Base-by-base conservation (phyloP, 1,140 invertebrate genomes). In the Lepidostoma basale region DNA sequence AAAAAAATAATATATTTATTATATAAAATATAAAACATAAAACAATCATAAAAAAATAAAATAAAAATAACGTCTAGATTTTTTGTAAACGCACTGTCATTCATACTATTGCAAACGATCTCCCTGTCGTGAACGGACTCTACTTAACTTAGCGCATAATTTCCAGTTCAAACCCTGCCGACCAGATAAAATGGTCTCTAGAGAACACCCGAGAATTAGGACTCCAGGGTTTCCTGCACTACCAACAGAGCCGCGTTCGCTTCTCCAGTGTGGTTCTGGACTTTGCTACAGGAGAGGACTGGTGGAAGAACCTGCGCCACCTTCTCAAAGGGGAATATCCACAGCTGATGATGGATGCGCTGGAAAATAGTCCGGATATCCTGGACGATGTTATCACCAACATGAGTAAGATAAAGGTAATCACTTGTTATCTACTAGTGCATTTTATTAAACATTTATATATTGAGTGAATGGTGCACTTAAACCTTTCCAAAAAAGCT, bases 371-470 rank as follows among this genome's bases (percentile, higher is more conserved):
- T 22, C 79, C 79, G 39, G 76, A 78, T 20, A 76, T 82, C 8
- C 64, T 74, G 45, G 76, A 77, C 47, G 75, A 82, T 73, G 30
- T 82, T 14, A 25, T 83, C 3, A 77, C 60, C 3, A 77, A 81
- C 66, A 56, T 81, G 9, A 79, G 81, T 74, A 73, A 77, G 54
- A 76, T 82, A 67, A 79, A 81, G 67, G 81, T 82, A 72, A 78
- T 77, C 18, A 47, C 26, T 36, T 33, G 3, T 58, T 16, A 45
- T 1, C 2, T 45, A 16, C 14, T 36, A 36, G 14, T 2, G 10
- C 33, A 36, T 36, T 36, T 36, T 36, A 6, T 36, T 2, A 3
- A 45, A 18, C 9, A 45, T 16, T n/a, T 45, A 22, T 16, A 3
- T 22, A n/a, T n/a, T n/a, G n/a, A n/a, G n/a, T n/a, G n/a, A n/a